Conservation (phyloP, 2,888 invertebrate genomes). For the Archips crataeganus region DNA sequence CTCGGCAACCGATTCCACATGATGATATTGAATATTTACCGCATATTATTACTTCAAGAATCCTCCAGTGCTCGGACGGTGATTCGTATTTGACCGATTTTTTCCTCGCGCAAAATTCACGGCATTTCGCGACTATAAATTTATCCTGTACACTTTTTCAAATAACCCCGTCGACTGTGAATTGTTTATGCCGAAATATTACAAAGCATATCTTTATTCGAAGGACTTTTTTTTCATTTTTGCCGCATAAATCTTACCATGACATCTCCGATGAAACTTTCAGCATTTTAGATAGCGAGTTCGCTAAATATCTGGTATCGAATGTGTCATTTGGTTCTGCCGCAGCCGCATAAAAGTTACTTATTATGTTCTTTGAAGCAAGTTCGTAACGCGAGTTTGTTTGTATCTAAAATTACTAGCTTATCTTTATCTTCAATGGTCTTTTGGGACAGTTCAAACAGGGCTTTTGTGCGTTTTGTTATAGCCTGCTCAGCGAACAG, state of each 20-base stretch:
- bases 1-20: no score
- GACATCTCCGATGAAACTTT: constrained; percentile 7
- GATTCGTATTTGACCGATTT: neutral
- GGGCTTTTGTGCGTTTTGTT: neutral
- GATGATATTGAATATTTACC: neutral
- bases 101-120: neutral
- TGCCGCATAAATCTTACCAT: constrained; percentile 6
- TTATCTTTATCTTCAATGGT: constrained; percentile 1
- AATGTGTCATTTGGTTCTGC: constrained; percentile 11
- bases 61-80: no score
- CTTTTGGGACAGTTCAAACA: constrained; percentile 5
- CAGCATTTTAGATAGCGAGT: constrained; percentile 2
- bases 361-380: neutral
- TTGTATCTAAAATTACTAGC: constrained; percentile 5
- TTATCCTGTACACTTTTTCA: constrained; percentile 22
- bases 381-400: neutral
- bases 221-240: constrained; percentile 4
- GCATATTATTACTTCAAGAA: neutral
- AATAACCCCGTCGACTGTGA: constrained; percentile 16
- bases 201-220: constrained; percentile 19
- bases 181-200: constrained; percentile 14
- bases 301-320: neutral
- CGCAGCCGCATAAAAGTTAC: neutral
- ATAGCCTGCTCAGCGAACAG: neutral
- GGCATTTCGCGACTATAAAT: constrained; percentile 8